These are phyloP conservation scores for Ailurus styani DNA, from an alignment of 2,113 vertebrate species.

Conservation along the genomic window DNA sequence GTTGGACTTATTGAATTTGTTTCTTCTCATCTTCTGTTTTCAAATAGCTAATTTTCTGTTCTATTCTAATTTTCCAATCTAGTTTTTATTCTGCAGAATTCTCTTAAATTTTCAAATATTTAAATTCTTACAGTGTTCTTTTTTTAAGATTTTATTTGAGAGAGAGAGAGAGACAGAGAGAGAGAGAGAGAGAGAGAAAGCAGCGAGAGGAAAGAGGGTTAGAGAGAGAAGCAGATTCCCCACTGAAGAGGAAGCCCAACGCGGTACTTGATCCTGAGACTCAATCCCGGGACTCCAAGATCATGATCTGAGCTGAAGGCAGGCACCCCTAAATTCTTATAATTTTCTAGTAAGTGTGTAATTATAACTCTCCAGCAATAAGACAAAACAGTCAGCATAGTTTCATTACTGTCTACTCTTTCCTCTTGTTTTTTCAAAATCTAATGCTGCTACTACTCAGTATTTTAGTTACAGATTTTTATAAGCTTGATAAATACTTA, in stretches of 20 bases:
- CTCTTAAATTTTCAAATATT: background rate
- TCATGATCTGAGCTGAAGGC: background rate
- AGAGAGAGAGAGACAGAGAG: no score
- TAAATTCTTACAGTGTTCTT: background rate
- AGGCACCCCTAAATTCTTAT: background rate
- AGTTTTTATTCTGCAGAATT: background rate
- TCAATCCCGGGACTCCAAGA: background rate
- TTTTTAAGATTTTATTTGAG: no score
- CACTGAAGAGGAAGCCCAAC: background rate
- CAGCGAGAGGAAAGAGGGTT: background rate
- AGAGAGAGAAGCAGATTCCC: background rate
- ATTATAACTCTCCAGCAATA: background rate
- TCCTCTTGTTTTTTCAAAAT: background rate
- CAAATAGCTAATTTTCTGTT: background rate
- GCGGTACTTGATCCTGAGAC: background rate
- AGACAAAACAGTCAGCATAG: background rate
- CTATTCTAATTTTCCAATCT: background rate
- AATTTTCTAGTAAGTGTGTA: background rate
- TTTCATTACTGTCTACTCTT: background rate
- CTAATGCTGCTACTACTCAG: background rate
- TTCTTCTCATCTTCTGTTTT: background rate
- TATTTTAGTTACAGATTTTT: background rate
- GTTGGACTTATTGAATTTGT: background rate
- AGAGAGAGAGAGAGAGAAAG: no score
- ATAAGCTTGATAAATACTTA: background rate